Evolutionary conservation across 2,888 invertebrate genomes (phyloP), one percentile per base, ranked within the genome.

Genomic region (Sarcophaga rosellei): DNA sequence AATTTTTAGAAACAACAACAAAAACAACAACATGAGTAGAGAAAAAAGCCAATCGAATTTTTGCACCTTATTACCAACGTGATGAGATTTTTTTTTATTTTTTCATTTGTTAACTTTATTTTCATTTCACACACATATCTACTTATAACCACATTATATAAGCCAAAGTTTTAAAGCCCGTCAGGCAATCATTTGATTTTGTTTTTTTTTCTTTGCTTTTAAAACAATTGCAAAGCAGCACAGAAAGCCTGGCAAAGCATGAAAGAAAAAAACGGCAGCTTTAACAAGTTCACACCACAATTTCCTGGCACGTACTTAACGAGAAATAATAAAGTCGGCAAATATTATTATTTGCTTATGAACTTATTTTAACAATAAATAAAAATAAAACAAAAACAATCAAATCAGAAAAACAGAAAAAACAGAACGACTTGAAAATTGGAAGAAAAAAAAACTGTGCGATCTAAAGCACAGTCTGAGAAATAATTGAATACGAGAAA

Each of bases 301-400:
- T 88, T 88, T 89, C 89, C 89, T 89, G 89, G 88, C 89, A 89
- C 89, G 89, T 89, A 89, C 89, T 88, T 88, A 87, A 84, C 79
- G 69, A 86, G 86, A 84, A 84, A 84, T 84, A 83, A 84, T 78
- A 82, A 69, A 80, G 85, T 45, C 82, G 81, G 81, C 85, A 85
- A 78, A 85, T 75, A 81, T 77, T 84, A 65, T 70, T 81, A 85
- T 85, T 85, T 85, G 81, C 74, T 85, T 81, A 81, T 69, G 66
- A 81, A 81, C 57, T 77, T 77, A 73, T 69, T 77, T 77, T 68
- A 62, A 81, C 21, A 70, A 70, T 62, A 57, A 81, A 63, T 68
- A 70, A 23, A 57, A 25, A 25, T 6, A 69, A n/a, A 62, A 62
- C 47, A 69, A 69, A 62, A n/a, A 35, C 21, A 35, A 44, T 23